A percentile compares a stretch with the other conserved stretches of the same genome.
Conservation (phyloP, 2,797 vertebrate genomes). For the Margarornis squamiger region DNA sequence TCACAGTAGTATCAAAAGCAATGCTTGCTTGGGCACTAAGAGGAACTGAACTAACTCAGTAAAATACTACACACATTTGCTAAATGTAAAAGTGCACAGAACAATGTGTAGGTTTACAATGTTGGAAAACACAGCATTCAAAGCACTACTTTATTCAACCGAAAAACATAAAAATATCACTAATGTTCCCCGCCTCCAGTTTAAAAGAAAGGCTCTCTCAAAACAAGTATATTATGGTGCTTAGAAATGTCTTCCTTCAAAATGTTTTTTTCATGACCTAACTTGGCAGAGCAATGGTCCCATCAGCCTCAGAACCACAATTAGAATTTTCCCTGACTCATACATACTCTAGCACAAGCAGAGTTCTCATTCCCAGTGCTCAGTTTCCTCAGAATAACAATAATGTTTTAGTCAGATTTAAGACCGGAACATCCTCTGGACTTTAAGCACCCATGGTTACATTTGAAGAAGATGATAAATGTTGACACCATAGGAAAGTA, state of each 20-base stretch:
- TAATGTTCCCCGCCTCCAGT: rapidly evolving
- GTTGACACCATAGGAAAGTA: neutral
- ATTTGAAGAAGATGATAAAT: neutral
- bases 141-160: neutral
- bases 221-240: neutral
- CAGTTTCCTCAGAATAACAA: neutral
- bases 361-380: neutral
- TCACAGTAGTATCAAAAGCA: neutral
- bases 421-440: neutral
- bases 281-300: neutral
- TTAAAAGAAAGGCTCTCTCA: neutral
- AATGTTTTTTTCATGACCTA: neutral
- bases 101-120: neutral
- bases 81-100: neutral
- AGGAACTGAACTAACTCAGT: neutral
- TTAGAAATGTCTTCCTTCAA: neutral
- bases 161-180: neutral
- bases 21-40: neutral
- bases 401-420: neutral
- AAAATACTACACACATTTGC: neutral
- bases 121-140: neutral
- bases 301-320: neutral
- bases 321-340: neutral
- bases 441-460: neutral
- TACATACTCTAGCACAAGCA: neutral